Conservation (phyloP, 2,797 vertebrate genomes). For the Cuculus canorus region DNA sequence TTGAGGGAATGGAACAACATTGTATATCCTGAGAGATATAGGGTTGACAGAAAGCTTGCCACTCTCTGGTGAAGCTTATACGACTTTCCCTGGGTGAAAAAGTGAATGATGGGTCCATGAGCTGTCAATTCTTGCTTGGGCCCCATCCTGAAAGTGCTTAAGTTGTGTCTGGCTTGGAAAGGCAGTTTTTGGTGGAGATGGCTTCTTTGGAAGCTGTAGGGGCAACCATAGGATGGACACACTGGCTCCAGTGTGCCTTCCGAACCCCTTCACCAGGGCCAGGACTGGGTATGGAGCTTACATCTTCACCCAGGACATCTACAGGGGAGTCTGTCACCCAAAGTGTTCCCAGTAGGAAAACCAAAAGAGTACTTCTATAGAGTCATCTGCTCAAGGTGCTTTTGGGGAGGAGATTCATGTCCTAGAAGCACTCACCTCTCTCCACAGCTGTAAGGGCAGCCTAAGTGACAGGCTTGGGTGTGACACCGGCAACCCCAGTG, state of each 20-base stretch:
- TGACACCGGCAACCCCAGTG: background rate
- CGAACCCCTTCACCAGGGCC: background rate
- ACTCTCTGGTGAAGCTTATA: background rate
- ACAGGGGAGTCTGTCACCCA: background rate
- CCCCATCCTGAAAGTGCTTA: background rate
- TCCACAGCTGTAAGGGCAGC: background rate
- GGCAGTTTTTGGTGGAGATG: background rate
- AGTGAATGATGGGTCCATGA: background rate
- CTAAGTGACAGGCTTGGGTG: rapidly evolving
- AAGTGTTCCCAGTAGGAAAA: background rate
- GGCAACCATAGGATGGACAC: background rate
- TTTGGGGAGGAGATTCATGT: background rate
- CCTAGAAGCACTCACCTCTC: background rate
- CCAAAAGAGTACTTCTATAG: background rate
- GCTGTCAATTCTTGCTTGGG: background rate
- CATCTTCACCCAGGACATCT: rapidly evolving
- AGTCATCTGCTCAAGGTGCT: background rate
- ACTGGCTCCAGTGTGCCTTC: background rate
- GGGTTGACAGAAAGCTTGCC: background rate
- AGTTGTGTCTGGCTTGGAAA: background rate
- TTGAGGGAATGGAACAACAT: background rate
- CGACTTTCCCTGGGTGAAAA: background rate
- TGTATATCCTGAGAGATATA: background rate
- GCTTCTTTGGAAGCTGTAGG: background rate
- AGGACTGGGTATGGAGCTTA: background rate